A percentile compares a stretch with the other conserved stretches of the same genome.
These are phyloP conservation scores for Caracal caracal DNA, from an alignment of 2,113 vertebrate genomes.

Conservation along the genomic window DNA sequence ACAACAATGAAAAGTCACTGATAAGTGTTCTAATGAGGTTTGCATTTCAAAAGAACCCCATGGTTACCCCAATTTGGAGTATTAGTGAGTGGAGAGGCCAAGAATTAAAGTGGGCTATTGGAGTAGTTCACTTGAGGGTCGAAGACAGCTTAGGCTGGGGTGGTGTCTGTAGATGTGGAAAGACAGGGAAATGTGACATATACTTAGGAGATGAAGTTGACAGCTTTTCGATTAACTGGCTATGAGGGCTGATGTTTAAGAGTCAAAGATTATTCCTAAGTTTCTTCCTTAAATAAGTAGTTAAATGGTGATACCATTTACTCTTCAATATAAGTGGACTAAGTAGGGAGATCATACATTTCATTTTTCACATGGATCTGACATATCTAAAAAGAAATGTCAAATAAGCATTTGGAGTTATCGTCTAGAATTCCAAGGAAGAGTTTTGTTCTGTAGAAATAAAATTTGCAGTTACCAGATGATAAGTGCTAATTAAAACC, in stretches of 20 bases:
- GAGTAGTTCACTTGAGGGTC: neutral
- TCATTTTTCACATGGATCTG: constrained; percentile 29
- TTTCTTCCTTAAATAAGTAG: neutral
- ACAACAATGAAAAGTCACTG: neutral
- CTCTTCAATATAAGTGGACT: neutral
- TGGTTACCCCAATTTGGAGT: neutral
- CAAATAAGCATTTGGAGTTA: neutral
- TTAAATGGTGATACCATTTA: neutral
- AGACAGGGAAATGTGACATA: neutral
- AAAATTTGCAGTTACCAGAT: neutral
- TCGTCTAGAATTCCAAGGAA: neutral
- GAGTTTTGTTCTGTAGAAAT: constrained; percentile 9
- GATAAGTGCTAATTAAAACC: neutral
- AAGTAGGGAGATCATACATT: neutral
- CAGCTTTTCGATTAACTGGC: neutral
- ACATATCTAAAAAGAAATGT: neutral
- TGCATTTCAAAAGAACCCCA: constrained; percentile 1
- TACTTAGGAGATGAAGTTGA: neutral
- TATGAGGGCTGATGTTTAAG: neutral
- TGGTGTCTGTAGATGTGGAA: neutral
- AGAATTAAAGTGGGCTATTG: neutral
- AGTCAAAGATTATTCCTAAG: neutral
- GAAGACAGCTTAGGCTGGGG: neutral
- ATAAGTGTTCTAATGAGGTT: neutral
- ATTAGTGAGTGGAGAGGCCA: neutral